Percentiles rank a stretch among this genome's conserved stretches.
Conservation (phyloP, 2,113 vertebrate species). For the Lathamus discolor region DNA sequence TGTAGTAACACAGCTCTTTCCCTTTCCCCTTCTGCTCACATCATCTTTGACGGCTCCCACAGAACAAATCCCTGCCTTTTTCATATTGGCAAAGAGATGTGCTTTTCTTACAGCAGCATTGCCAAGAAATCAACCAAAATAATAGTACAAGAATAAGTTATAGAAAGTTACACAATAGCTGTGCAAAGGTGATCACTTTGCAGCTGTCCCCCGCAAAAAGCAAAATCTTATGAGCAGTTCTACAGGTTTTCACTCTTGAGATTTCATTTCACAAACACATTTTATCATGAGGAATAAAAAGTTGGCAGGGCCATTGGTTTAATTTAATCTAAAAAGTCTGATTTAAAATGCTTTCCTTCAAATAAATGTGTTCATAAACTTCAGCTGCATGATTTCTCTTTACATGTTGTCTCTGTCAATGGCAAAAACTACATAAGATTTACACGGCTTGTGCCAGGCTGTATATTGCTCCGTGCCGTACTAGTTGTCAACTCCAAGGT, state of each 20-base stretch:
- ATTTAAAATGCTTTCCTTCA: conserved; percentile 48
- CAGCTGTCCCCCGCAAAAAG: neutral
- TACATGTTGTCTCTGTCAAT: conserved; percentile 25
- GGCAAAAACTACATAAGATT: conserved; percentile 7
- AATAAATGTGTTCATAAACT: conserved; percentile 35
- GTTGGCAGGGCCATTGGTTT: conserved; percentile 61
- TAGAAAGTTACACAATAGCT: neutral
- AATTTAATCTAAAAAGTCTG: conserved; percentile 27
- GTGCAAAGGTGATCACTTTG: neutral
- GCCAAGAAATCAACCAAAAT: neutral
- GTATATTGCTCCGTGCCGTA: neutral
- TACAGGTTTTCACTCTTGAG: conserved; percentile 1
- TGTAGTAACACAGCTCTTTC: neutral
- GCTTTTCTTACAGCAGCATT: neutral
- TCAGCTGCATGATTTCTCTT: conserved; percentile 35
- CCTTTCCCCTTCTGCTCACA: neutral
- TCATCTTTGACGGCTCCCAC: neutral
- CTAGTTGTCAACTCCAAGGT: conserved; percentile 59
- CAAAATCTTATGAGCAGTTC: neutral
- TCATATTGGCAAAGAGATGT: neutral
- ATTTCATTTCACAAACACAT: conserved; percentile 55
- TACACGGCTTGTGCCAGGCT: neutral
- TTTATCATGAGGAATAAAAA: conserved; percentile 57
- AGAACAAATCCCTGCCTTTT: neutral
- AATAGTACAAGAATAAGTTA: neutral